Conservation (phyloP, 1,140 invertebrate genomes). For the Diuraphis noxia region DNA sequence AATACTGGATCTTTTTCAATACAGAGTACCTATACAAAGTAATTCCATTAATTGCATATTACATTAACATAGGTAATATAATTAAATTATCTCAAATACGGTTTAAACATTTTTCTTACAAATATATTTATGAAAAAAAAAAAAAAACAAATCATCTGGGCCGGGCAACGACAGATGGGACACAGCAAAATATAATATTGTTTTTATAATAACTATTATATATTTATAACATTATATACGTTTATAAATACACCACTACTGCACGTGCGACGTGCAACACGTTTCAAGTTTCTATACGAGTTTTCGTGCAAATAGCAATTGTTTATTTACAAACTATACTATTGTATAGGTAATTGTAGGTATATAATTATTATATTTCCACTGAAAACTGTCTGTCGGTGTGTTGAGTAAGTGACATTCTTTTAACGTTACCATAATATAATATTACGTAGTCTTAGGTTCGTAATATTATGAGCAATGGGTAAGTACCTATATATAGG, state of each 20-base stretch:
- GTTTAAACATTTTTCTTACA: too few species aligned
- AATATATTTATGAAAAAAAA: too few species aligned
- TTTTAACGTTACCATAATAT: background rate
- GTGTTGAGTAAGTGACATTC: background rate
- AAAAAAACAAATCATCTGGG: too few species aligned
- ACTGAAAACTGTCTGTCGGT: background rate
- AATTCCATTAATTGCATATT: too few species aligned
- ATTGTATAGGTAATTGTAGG: background rate
- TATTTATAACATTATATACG: background rate
- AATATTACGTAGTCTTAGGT: background rate
- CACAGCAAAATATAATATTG: too few species aligned
- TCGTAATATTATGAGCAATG: background rate
- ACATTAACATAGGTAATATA: too few species aligned
- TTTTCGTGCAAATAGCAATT: background rate
- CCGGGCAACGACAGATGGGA: too few species aligned
- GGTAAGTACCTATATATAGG: background rate
- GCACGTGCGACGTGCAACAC: background rate
- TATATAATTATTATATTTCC: background rate
- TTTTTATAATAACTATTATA: background rate
- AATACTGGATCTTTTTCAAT: too few species aligned
- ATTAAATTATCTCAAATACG: too few species aligned
- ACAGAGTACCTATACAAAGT: too few species aligned
- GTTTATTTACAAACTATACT: background rate
- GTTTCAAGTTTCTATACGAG: slow-evolving; percentile 12
- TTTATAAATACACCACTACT: background rate